Evolutionary conservation across 2,113 vertebrate genomes (phyloP).

Genomic region (Hyaena hyaena): DNA sequence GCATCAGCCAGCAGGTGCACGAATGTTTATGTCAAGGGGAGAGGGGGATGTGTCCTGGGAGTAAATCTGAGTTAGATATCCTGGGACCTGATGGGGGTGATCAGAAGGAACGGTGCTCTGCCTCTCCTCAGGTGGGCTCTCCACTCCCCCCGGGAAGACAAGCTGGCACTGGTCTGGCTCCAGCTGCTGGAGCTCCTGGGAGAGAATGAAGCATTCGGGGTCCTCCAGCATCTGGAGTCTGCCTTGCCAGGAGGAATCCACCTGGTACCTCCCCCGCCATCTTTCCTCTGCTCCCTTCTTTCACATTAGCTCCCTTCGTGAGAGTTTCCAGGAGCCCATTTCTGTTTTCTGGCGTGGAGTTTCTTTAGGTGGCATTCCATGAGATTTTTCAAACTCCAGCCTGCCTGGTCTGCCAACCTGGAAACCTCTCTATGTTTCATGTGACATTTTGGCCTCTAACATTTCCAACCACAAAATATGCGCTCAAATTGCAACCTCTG

Average conservation of each 20-base stretch:
- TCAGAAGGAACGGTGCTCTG: not conserved
- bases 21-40: conserved; percentile 31
- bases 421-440: not conserved
- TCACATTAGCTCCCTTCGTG: not conserved
- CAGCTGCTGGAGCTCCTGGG: not conserved
- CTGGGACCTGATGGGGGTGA: not conserved
- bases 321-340: not conserved
- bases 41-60: not conserved
- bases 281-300: not conserved
- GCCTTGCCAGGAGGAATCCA: not conserved
- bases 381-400: not conserved
- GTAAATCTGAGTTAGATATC: conserved; percentile 22
- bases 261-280: not conserved
- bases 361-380: not conserved
- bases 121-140: not conserved
- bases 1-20: conserved; percentile 67
- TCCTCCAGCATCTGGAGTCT: not conserved
- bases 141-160: not conserved
- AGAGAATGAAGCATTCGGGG: not conserved
- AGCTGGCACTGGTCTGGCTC: not conserved
- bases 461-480: conserved; percentile 32
- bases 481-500: not conserved
- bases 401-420: not conserved
- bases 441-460: conserved; percentile 7
- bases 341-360: not conserved